Evolutionary conservation across 2,888 invertebrate species (phyloP).

Genomic region (Scelioninae gen. 1): DNA sequence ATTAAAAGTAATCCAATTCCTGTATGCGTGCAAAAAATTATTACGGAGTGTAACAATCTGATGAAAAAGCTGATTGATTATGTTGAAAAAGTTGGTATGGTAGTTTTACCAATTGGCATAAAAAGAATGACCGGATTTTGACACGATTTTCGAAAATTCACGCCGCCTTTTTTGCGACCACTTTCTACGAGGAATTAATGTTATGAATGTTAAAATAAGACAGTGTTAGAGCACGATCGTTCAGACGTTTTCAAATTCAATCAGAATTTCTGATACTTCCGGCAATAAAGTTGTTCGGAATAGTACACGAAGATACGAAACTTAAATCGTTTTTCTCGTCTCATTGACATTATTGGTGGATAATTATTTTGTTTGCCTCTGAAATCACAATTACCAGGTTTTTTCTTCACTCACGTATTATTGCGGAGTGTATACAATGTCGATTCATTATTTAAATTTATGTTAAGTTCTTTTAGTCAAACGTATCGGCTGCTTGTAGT

Average conservation of each 20-base stretch:
- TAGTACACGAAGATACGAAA: neutral
- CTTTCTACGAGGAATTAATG: conserved; percentile 22
- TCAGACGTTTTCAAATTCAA: conserved; percentile 19
- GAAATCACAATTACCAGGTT: conserved; percentile 27
- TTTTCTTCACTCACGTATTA: conserved; percentile 8
- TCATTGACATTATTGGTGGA: conserved; percentile 1
- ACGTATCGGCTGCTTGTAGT: conserved; percentile 43
- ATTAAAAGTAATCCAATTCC: conserved; percentile 28
- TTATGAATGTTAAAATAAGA: neutral
- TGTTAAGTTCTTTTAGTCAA: conserved; percentile 22
- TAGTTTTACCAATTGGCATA: neutral
- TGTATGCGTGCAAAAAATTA: neutral
- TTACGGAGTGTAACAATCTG: conserved; percentile 5
- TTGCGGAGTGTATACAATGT: conserved; percentile 28
- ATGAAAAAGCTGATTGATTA: neutral
- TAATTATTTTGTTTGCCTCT: conserved; percentile 51
- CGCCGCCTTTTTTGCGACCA: neutral
- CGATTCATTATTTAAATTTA: conserved; percentile 50
- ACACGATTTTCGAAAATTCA: conserved; percentile 28
- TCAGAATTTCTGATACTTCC: conserved; percentile 27
- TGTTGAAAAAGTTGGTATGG: neutral
- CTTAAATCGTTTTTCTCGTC: neutral
- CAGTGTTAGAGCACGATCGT: neutral
- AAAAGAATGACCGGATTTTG: conserved; percentile 1
- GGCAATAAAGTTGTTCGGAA: conserved; percentile 16